Evolutionary conservation across 2,113 vertebrate species (phyloP).

Genomic region (Gallinago paraguaiae): DNA sequence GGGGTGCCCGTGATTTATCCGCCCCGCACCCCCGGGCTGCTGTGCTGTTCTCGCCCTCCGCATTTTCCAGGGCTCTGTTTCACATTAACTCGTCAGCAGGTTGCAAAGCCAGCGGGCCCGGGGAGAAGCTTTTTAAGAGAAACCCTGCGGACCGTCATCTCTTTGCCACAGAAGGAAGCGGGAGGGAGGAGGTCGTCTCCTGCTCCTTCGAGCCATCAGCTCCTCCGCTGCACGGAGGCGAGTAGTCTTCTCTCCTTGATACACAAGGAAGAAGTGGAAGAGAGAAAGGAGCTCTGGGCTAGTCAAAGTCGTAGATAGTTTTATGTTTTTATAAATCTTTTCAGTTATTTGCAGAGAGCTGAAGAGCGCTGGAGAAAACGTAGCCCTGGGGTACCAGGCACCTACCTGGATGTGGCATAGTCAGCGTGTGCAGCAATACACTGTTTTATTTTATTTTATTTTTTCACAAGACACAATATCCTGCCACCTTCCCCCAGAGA

Average conservation of each 20-base stretch:
- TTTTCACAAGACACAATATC: background rate
- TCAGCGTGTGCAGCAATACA: background rate
- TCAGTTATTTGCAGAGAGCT: background rate
- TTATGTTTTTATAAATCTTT: background rate
- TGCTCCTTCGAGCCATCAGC: background rate
- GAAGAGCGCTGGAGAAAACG: background rate
- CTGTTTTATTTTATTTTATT: background rate
- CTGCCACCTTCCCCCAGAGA: background rate
- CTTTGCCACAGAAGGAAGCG: background rate
- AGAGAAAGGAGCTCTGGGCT: background rate
- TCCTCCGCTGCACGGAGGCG: background rate
- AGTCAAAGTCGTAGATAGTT: background rate
- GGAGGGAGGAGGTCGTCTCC: background rate
- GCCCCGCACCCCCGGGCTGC: background rate
- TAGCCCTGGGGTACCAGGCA: background rate
- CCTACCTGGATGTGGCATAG: background rate
- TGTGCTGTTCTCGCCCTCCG: background rate
- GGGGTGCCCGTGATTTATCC: background rate
- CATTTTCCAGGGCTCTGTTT: slow-evolving; percentile 43
- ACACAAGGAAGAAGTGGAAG: background rate
- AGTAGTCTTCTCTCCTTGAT: background rate
- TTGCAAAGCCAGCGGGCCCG: background rate
- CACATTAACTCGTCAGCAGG: slow-evolving; percentile 52
- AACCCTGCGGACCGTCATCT: background rate
- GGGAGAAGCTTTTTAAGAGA: slow-evolving; percentile 40